These are phyloP conservation scores for Cydia fagiglandana DNA, from an alignment of 1,140 invertebrate genomes.

Conservation along the genomic window DNA sequence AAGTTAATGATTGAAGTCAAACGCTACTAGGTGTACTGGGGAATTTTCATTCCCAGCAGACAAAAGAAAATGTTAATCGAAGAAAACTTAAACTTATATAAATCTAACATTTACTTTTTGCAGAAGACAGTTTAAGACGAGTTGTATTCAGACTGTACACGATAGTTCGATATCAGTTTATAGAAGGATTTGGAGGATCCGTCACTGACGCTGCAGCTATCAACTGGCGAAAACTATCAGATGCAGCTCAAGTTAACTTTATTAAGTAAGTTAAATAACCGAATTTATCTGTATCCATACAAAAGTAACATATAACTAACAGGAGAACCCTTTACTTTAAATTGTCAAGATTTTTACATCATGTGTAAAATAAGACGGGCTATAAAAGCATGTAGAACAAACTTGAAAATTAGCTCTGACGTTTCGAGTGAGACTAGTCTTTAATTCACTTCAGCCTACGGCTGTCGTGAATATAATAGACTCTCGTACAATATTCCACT, in stretches of 20 bases:
- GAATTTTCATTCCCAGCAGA: too few species aligned
- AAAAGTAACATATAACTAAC: not conserved
- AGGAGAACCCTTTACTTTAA: too few species aligned
- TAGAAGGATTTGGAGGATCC: slow-evolving; percentile 92
- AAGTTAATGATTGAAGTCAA: too few species aligned
- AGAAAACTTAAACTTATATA: not conserved
- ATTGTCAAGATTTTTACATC: not conserved
- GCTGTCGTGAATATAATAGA: too few species aligned
- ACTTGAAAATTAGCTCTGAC: too few species aligned
- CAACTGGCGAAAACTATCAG: slow-evolving; percentile 79
- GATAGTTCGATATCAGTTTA: slow-evolving; percentile 78
- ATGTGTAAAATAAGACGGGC: not conserved
- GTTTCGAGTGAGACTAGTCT: too few species aligned
- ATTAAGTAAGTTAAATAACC: slow-evolving; percentile 54
- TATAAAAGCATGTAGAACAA: too few species aligned
- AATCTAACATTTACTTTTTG: slow-evolving; percentile 34
- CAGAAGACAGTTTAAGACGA: slow-evolving; percentile 40
- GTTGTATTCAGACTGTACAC: slow-evolving; percentile 49
- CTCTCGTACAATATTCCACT: too few species aligned
- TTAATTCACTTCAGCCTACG: too few species aligned
- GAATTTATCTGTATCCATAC: too few species aligned
- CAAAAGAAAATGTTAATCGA: too few species aligned
- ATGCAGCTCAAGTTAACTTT: slow-evolving; percentile 51
- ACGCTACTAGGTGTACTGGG: too few species aligned
- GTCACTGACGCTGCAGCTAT: slow-evolving; percentile 92